Evolutionary conservation across 1,140 invertebrate genomes (phyloP).

Genomic region (Pygmarrhopalites habei): DNA sequence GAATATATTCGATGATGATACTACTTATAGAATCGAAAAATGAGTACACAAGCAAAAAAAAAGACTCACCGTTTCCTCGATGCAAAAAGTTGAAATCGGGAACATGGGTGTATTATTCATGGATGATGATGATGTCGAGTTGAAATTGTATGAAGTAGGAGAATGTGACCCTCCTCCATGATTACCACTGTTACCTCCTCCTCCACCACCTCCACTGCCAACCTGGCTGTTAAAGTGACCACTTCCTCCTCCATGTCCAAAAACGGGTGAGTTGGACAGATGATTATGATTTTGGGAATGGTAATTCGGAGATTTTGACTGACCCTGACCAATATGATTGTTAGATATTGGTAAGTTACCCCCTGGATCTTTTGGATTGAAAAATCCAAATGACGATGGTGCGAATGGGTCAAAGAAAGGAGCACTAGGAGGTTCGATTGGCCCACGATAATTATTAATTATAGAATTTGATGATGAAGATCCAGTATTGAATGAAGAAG

Average conservation of each 20-base stretch:
- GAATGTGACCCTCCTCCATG: slow-evolving; percentile 8
- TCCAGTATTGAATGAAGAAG: not conserved
- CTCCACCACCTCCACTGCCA: too few species aligned
- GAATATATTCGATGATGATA: too few species aligned
- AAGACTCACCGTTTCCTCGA: slow-evolving; percentile 35
- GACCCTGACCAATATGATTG: slow-evolving; percentile 26
- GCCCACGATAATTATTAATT: slow-evolving; percentile 1
- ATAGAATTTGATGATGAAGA: not conserved
- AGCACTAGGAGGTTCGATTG: slow-evolving; percentile 5
- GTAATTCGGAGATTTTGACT: slow-evolving; percentile 27
- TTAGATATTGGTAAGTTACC: slow-evolving; percentile 19
- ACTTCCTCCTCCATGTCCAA: slow-evolving; percentile 26
- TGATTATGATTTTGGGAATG: slow-evolving; percentile 11
- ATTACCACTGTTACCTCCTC: too few species aligned
- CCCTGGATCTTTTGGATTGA: slow-evolving; percentile 37
- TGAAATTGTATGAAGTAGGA: slow-evolving; percentile 14
- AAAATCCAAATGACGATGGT: slow-evolving; percentile 34
- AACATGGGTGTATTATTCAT: slow-evolving; percentile 21
- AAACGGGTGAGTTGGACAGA: slow-evolving; percentile 25
- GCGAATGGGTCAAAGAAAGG: slow-evolving; percentile 36
- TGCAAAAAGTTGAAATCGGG: slow-evolving; percentile 38
- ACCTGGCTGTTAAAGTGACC: not conserved
- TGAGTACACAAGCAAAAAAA: too few species aligned
- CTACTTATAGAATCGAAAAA: too few species aligned
- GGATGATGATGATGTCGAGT: slow-evolving; percentile 17